Conservation (phyloP, 2,888 invertebrate species). For the Globia sparganii region DNA sequence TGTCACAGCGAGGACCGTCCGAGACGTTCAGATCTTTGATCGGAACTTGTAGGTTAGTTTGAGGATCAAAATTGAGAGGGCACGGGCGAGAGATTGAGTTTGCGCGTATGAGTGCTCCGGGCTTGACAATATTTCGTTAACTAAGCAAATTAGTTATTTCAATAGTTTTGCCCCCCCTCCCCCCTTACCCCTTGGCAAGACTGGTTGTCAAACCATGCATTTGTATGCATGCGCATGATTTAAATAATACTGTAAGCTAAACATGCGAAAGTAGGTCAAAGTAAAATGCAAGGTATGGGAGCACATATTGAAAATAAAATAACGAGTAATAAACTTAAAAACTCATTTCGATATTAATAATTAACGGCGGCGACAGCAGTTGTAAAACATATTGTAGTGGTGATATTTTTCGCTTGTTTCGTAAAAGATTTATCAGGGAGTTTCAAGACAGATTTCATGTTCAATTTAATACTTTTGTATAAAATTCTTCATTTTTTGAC, state of each 20-base stretch:
- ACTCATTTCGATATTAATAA: conserved; percentile 58
- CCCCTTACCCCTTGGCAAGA: not conserved
- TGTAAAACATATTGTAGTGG: conserved; percentile 35
- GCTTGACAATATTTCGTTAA: conserved; percentile 13
- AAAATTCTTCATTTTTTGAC: not conserved
- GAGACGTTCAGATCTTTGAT: conserved; percentile 76
- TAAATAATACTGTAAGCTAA: conserved; percentile 14
- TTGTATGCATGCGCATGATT: conserved; percentile 2
- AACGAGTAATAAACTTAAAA: conserved; percentile 58
- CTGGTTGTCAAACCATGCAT: not conserved
- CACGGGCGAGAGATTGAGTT: conserved; percentile 47
- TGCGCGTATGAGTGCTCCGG: conserved; percentile 41
- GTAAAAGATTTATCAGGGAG: not conserved
- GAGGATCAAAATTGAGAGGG: conserved; percentile 63
- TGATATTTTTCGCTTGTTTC: conserved; percentile 34
- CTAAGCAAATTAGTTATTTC: conserved; percentile 11
- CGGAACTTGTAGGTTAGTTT: conserved; percentile 77
- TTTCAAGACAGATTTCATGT: not conserved
- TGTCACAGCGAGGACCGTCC: conserved; percentile 78
- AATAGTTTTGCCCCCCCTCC: no score
- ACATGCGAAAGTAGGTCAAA: conserved; percentile 45
- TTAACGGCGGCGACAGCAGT: conserved; percentile 23
- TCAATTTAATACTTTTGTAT: not conserved
- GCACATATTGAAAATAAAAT: conserved; percentile 50
- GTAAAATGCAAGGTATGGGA: conserved; percentile 34